Evolutionary conservation across 2,113 vertebrate species (phyloP).

Genomic region (Melanostigma gelatinosum): DNA sequence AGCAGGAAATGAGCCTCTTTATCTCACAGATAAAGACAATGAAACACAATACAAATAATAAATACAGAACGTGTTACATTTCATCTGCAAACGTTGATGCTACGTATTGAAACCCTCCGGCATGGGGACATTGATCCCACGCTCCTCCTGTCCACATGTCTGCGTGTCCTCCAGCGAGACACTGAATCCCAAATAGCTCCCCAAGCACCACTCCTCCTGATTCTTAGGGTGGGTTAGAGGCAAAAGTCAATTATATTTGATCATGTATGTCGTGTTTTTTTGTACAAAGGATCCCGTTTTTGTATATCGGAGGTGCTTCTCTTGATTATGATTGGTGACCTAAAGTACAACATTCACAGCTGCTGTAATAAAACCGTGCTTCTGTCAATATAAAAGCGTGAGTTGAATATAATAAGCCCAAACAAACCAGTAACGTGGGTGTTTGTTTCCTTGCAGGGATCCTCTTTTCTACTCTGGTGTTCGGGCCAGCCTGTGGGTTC

Average conservation of each 20-base stretch:
- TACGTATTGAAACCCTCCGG: background rate
- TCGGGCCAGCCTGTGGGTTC: conserved; percentile 98
- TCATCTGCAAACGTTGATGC: background rate
- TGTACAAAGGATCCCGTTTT: background rate
- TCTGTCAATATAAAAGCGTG: background rate
- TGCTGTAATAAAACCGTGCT: background rate
- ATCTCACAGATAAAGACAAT: background rate
- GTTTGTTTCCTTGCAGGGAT: conserved; percentile 85
- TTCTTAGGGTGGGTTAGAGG: background rate
- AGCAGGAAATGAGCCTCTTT: background rate
- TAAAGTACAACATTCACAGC: background rate
- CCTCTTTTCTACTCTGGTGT: conserved; percentile 97
- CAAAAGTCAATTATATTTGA: background rate
- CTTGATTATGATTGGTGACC: too few relatives aligned
- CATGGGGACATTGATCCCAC: background rate
- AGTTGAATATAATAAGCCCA: background rate
- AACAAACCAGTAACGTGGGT: background rate
- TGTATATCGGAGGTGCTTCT: background rate
- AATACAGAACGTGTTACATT: background rate
- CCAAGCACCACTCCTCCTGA: background rate
- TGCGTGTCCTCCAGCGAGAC: background rate
- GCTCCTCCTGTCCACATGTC: background rate
- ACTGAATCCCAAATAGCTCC: background rate
- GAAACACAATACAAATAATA: background rate
- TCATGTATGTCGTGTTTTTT: background rate